Evolutionary conservation across 2,113 vertebrate species (phyloP).

Genomic region (Oreochromis aureus): DNA sequence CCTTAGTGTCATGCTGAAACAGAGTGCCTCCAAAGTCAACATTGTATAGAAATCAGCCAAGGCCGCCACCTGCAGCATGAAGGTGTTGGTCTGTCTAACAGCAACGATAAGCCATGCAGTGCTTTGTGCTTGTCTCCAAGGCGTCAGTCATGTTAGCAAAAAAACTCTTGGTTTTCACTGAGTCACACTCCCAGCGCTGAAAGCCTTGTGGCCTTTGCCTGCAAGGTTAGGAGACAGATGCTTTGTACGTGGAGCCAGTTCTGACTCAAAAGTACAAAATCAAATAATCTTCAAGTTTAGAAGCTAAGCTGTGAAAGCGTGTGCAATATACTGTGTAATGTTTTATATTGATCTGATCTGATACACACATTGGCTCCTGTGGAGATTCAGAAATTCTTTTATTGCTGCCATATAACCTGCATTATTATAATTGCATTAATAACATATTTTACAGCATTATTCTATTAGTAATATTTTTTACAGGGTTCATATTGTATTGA

Average conservation of each 20-base stretch:
- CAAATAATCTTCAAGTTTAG: neutral
- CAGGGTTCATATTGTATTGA: too few relatives aligned
- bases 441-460: too few relatives aligned
- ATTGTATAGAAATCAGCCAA: slow-evolving; percentile 6
- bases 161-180: neutral
- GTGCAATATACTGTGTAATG: neutral
- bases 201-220: neutral
- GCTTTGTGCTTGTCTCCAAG: neutral
- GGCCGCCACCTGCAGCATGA: neutral
- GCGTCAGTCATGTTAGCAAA: slow-evolving; percentile 8
- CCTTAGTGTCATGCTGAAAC: neutral
- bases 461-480: too few relatives aligned
- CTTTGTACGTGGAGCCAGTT: neutral
- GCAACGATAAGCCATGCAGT: neutral
- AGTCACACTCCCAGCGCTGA: neutral
- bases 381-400: too few relatives aligned
- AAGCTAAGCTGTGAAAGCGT: neutral
- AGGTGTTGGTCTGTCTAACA: slow-evolving; percentile 1
- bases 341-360: neutral
- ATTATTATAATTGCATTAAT: too few relatives aligned
- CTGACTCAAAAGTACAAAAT: neutral
- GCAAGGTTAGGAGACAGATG: slow-evolving; percentile 7
- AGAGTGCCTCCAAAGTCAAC: neutral
- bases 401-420: too few relatives aligned
- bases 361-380: neutral